Evolutionary conservation across 1,140 invertebrate species (phyloP).

Genomic region (Drosophila melanica): DNA sequence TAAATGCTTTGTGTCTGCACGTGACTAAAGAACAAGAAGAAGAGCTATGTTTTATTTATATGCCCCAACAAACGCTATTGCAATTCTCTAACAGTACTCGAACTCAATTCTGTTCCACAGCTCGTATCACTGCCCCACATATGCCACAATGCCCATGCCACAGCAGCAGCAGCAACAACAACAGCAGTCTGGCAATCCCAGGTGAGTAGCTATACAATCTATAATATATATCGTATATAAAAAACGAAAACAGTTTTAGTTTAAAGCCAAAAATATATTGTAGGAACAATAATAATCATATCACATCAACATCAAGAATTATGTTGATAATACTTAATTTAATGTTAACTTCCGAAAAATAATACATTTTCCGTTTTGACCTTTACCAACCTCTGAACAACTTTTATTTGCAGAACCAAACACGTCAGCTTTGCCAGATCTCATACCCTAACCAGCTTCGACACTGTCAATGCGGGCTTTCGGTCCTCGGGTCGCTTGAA

Average conservation of each 20-base stretch:
- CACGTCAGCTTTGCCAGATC: conserved; percentile 96
- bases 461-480: conserved; percentile 86
- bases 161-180: conserved; percentile 63
- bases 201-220: conserved; percentile 40
- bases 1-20: conserved; percentile 75
- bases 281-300: too few relatives aligned
- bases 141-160: conserved; percentile 71
- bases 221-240: too few relatives aligned
- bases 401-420: conserved; percentile 87
- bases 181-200: conserved; percentile 58
- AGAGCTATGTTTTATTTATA: conserved; percentile 32
- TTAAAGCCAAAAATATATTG: too few relatives aligned
- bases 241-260: too few relatives aligned
- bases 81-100: conserved; percentile 29
- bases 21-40: conserved; percentile 53
- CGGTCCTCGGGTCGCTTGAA: conserved; percentile 84
- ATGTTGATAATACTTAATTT: too few relatives aligned
- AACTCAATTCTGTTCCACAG: conserved; percentile 55
- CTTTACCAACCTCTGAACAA: neutral
- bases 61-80: neutral
- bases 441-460: conserved; percentile 92
- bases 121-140: conserved; percentile 80
- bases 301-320: too few relatives aligned
- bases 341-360: neutral
- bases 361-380: neutral